Conservation (phyloP, 2,113 vertebrate genomes). For the Ochotona curzoniae region DNA sequence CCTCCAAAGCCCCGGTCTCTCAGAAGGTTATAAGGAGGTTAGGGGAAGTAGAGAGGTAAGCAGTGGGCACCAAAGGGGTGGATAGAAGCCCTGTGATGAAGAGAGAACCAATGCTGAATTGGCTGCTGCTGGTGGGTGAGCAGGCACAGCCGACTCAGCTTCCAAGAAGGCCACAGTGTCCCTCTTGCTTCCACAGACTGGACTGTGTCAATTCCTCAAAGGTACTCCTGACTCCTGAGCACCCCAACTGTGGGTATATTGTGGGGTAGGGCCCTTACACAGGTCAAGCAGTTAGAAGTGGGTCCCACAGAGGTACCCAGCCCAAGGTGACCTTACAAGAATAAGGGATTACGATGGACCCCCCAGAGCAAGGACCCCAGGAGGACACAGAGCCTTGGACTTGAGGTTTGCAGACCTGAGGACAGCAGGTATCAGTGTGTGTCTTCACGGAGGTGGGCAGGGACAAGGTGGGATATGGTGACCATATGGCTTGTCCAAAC, state of each 20-base stretch:
- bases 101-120: not conserved
- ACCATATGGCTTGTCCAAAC: not conserved
- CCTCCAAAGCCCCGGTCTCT: not conserved
- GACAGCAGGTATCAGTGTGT: accelerated
- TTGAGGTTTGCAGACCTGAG: not conserved
- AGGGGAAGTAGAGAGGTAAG: not conserved
- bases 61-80: not conserved
- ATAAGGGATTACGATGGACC: not conserved
- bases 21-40: not conserved
- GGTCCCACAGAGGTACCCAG: not conserved
- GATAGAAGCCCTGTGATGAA: not conserved
- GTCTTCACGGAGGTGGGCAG: not conserved
- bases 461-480: not conserved
- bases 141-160: not conserved
- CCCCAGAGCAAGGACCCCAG: not conserved
- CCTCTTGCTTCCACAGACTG: not conserved
- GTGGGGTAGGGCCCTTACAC: not conserved
- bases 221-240: not conserved
- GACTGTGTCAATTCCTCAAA: not conserved
- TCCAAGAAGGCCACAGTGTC: not conserved
- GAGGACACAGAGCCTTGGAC: not conserved
- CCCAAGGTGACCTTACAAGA: not conserved
- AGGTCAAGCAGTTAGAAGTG: not conserved
- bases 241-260: not conserved
- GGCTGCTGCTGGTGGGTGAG: not conserved